Percentiles rank a stretch among this genome's conserved stretches.
phyloP scores from a whole-genome alignment of 1,140 invertebrate species.

The Drosophila chauvacae region DNA sequence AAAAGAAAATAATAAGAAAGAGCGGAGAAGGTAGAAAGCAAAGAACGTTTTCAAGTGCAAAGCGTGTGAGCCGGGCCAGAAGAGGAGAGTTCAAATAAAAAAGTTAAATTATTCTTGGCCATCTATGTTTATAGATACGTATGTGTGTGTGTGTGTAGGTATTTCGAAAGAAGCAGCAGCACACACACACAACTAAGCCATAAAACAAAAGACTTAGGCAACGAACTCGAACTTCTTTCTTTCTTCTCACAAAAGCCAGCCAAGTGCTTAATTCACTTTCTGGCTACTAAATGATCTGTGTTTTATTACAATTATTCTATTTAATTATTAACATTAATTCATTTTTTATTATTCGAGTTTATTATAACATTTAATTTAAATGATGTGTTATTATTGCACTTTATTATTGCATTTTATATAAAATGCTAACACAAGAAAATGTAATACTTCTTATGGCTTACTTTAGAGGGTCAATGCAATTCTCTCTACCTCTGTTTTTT shows the following conservation, averaged over 20 bases:
- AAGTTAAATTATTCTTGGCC: constrained; percentile 52
- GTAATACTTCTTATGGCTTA: neutral
- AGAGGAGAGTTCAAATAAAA: constrained; percentile 57
- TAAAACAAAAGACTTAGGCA: constrained; percentile 79
- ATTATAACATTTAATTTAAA: no score
- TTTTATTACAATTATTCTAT: constrained; percentile 14
- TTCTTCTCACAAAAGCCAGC: constrained; percentile 6
- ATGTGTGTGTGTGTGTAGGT: neutral
- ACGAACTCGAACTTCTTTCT: constrained; percentile 57
- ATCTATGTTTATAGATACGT: neutral
- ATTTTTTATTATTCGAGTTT: no score
- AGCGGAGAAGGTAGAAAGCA: constrained; percentile 26
- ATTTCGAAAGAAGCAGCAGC: constrained; percentile 14
- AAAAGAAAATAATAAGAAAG: constrained; percentile 46
- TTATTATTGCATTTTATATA: no score
- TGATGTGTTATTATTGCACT: no score
- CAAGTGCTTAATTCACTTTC: constrained; percentile 29
- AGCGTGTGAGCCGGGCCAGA: constrained; percentile 63
- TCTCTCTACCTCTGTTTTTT: neutral
- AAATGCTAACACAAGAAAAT: no score
- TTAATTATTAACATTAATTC: neutral
- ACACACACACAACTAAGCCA: neutral
- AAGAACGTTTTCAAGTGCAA: constrained; percentile 73
- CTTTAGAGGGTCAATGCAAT: neutral
- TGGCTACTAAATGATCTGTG: constrained; percentile 3